Base-by-base conservation (phyloP, 64 coral and sea anemone genomes). In the Pachyseris speciosa region DNA sequence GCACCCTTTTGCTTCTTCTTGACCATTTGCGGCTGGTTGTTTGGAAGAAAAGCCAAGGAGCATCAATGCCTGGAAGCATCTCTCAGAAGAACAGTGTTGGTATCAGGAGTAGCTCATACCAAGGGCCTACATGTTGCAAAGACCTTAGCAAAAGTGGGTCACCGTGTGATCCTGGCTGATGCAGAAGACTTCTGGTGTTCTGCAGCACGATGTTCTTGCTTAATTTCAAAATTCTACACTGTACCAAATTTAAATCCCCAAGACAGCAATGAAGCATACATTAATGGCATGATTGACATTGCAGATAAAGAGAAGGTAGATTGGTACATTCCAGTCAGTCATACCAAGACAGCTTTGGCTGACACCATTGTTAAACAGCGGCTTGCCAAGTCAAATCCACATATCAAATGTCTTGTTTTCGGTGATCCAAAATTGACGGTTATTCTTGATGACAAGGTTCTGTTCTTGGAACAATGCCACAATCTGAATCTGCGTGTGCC, bases 281-380 rank as follows among this genome's bases (percentile, higher is more conserved):
- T 94, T 38, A 76, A 83, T 65, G 84, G 64, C 30, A 72, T 94
- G 22, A 61, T 94, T 0, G 71, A 88, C 27, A 20, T 94, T 42
- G 91, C 91, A 20, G 10, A 81, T 0, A 30, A 52, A 19, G 91
- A 94, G 64, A 87, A 88, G 4, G 32, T 94, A 40, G 91, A 94
- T 59, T 94, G 91, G 91, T 94, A 80, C 44, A 81, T 94, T 42
- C 91, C 91, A 29, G 36, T 94, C 10, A 94, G 91, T 44, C 74
- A 94, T 25, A 73, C 64, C 7, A 47, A 41, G 19, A 59, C 49
- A 41, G 91, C 75, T 24, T 28, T 80, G 29, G 25, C 67, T 22
- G 81, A 91, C 13, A 67, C 73, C 29, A 63, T 72, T 13, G 67
- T 91, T 12, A 58, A 91, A 29, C 42, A 91, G 36, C 80, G 65